phyloP scores from a whole-genome alignment of 92 coral and sea anemone species.

The Bergia puertoricense region DNA sequence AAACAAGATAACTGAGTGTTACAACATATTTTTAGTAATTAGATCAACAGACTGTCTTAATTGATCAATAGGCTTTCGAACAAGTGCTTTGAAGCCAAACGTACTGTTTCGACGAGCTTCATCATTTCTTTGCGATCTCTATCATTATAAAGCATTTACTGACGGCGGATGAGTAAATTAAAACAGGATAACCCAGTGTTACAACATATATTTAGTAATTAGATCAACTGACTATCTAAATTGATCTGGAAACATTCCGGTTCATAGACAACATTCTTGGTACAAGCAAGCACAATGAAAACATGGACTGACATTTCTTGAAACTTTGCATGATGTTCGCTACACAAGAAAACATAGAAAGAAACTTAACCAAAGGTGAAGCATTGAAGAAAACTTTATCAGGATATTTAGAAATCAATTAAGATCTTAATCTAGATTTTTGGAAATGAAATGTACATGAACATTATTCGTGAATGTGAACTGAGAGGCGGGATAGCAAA shows the following conservation, averaged over 20 bases:
- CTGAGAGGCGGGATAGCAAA: neutral
- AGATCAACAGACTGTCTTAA: conserved; percentile 10
- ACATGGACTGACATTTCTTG: no score
- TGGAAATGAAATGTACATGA: no score
- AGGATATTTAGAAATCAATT: no score
- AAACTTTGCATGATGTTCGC: no score
- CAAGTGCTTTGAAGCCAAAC: conserved; percentile 1
- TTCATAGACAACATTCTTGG: no score
- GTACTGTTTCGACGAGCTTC: conserved; percentile 12
- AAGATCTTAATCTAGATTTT: no score
- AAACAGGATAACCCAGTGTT: conserved; percentile 10
- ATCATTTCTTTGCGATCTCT: conserved; percentile 5
- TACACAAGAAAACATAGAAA: neutral
- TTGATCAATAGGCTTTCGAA: conserved; percentile 7
- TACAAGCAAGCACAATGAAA: no score
- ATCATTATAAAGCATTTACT: conserved; percentile 4
- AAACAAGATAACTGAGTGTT: neutral
- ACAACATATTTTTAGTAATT: neutral
- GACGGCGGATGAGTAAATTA: conserved; percentile 9
- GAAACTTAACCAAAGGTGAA: neutral
- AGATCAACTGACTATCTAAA: conserved; percentile 4
- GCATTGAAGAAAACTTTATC: neutral
- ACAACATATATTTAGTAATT: conserved; percentile 1
- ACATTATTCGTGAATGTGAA: neutral
- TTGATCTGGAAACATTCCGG: no score